Base-by-base conservation (phyloP, 1,140 invertebrate genomes). In the Caenorhabditis tropicalis region DNA sequence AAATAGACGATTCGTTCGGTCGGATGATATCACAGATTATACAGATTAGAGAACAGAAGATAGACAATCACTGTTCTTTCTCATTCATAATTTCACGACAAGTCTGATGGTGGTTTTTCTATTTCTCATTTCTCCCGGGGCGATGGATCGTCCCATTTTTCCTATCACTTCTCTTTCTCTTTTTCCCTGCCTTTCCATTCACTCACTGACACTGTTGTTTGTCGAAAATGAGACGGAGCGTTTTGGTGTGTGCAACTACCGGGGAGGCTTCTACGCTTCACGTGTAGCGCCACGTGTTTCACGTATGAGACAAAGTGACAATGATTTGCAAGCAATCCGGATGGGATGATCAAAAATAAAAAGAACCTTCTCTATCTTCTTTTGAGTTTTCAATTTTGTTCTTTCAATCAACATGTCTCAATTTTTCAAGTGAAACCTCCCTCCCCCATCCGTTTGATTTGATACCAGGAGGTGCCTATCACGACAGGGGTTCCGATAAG, bases 241-340 rank as follows among this genome's bases (percentile, higher is more conserved):
- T 65, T 36, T 58, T 58, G 53, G 65, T 74, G 65, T n/a, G n/a
- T 46, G n/a, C 36, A 74, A 74, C 65, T 74, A 74, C 65, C 36
- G 58, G 58, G 33, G 3, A 31, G 24, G 53, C 39, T 43, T 43
- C 39, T 43, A 43, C n/a, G n/a, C 53, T 74, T 74, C 65, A 74
- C 65, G 65, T 74, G 65, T 74, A 43, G 19, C 36, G 65, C 65
- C 65, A 74, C 65, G 65, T 74, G 65, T 19, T 74, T 43, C 65
- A 43, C 65, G 21, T 43, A 74, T 74, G 36, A 74, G 36, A 74
- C 29, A 5, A 51, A 3, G 24, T 24, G 33, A 39, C 29, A 74
- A 33, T 74, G n/a, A 74, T 21, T 43, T 43, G 36, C 36, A 65
- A 36, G 58, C 31, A 24, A 74, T 43, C 36, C 65, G 36, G 65